Base-by-base conservation (phyloP, 2,888 invertebrate genomes). In the Apodemia hepburni region DNA sequence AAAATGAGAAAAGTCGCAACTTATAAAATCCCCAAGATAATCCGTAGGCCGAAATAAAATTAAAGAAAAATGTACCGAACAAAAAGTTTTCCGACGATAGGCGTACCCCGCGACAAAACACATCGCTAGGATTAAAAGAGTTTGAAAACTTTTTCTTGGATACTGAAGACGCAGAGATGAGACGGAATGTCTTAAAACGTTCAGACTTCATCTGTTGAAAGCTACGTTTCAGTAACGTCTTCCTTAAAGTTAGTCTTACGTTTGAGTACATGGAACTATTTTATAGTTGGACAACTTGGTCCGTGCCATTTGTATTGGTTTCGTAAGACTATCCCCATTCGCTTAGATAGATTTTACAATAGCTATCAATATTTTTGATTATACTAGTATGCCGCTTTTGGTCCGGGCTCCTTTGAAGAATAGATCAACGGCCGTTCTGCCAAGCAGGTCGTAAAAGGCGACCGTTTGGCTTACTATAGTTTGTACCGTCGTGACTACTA, bases 101-200 rank as follows among this genome's bases (percentile, higher is more conserved):
- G 78, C 76, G 75, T 73, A 73, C 75, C 73, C 76, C 74, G 79
- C 84, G 86, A 85, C 86, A 86, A 87, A 88, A 90, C 88, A 89
- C 87, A 89, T 88, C 84, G 86, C 81, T 80, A 73, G 82, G 78
- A 82, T 82, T 82, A 84, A 80, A 82, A 74, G 76, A 82, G 79
- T 78, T 74, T 74, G 67, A 69, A 76, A 78, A 75, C 71, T 76
- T 77, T 71, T 68, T 71, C 68, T 71, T 71, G 65, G 61, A 67
- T 72, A 66, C 71, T 66, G 70, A 72, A 69, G 72, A 69, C 69
- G 66, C 71, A 67, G 68, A 71, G 73, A 73, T 64, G 67, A 70
- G 71, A 62, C 71, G 71, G 72, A 72, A 70, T 71, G 70, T 71
- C 68, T 67, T 64, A 67, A 64, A 69, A 70, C 65, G 70, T 67